Base-by-base conservation (phyloP, 2,888 invertebrate genomes). In the Teleiodes luculella region DNA sequence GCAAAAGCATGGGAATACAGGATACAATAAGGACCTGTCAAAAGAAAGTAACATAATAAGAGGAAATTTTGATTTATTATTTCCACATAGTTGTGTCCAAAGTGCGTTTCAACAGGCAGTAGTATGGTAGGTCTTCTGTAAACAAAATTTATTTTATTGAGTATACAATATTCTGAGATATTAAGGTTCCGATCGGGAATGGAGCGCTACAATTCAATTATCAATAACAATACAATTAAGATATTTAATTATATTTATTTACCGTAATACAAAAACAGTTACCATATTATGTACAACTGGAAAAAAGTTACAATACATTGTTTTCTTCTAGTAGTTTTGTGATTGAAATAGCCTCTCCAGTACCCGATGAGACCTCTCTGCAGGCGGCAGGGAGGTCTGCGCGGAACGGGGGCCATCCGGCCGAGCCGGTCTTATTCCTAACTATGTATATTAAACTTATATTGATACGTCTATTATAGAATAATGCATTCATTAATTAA, bases 341-440 rank as follows among this genome's bases (percentile, higher is more conserved):
- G 92, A 92, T 93, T 94, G 91, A 94, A 94, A 92, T 92, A 94
- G 90, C 94, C 94, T 91, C 92, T 94, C 94, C 94, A 94, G 91
- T 92, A 92, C 89, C 94, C 94, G 91, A 94, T 92, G 91, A 93
- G 92, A 92, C 93, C 92, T 91, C 92, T 93, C 88, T 91, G 90
- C 83, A 80, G 88, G 90, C 85, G 91, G 91, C 92, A 91, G 82
- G 91, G 91, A 84, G 87, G 90, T 80, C 91, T 86, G 78, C 90
- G 90, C 86, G 91, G 92, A 87, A 89, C 86, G 88, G 85, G 86
- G 87, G 89, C 88, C 89, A 88, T 88, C 86, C 88, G 88, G 87
- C 87, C 86, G 76, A 70, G 89, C 89, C 88, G 85, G 87, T 74
- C 85, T 86, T 87, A 87, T 73, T 73, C 83, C 82, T 80, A 80